Conservation (phyloP, 2,888 invertebrate genomes). For the Stenchaetothrips biformis region DNA sequence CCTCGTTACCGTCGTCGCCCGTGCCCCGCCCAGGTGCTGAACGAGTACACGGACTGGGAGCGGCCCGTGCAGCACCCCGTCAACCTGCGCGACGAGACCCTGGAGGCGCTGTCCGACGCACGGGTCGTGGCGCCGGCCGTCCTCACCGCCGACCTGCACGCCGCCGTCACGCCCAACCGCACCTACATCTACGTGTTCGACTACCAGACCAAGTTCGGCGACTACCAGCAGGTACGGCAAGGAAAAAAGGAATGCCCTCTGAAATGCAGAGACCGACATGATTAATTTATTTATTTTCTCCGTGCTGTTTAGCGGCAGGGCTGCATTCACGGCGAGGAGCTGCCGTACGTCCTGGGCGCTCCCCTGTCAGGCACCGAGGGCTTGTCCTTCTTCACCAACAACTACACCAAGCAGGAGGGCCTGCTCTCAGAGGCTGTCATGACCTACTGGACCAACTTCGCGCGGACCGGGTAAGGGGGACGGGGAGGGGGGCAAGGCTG, state of each 20-base stretch:
- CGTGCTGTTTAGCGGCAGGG: slow-evolving; percentile 71
- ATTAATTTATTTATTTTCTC: not conserved
- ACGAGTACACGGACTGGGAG: slow-evolving; percentile 98
- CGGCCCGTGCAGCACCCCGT: slow-evolving; percentile 83
- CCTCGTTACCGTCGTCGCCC: no score
- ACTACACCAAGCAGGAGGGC: slow-evolving; percentile 84
- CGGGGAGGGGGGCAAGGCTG: not conserved
- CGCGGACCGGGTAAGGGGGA: slow-evolving; percentile 75
- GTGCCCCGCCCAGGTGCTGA: no score
- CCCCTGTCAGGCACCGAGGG: slow-evolving; percentile 71
- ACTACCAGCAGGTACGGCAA: slow-evolving; percentile 70
- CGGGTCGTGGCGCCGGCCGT: slow-evolving; percentile 88
- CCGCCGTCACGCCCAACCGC: slow-evolving; percentile 48
- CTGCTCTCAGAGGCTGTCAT: slow-evolving; percentile 83
- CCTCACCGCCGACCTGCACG: slow-evolving; percentile 69
- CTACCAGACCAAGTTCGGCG: slow-evolving; percentile 84
- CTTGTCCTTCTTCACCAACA: slow-evolving; percentile 75
- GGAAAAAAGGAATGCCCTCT: no score
- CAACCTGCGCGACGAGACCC: slow-evolving; percentile 84
- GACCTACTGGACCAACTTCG: slow-evolving; percentile 90
- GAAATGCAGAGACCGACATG: no score
- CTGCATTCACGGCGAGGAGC: slow-evolving; percentile 87
- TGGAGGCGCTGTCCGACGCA: slow-evolving; percentile 84
- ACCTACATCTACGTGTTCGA: slow-evolving; percentile 86
- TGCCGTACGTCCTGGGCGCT: slow-evolving; percentile 87